Evolutionary conservation across 2,113 vertebrate species (phyloP), one percentile per base, ranked within the genome.

Genomic region (Silurus glanis): DNA sequence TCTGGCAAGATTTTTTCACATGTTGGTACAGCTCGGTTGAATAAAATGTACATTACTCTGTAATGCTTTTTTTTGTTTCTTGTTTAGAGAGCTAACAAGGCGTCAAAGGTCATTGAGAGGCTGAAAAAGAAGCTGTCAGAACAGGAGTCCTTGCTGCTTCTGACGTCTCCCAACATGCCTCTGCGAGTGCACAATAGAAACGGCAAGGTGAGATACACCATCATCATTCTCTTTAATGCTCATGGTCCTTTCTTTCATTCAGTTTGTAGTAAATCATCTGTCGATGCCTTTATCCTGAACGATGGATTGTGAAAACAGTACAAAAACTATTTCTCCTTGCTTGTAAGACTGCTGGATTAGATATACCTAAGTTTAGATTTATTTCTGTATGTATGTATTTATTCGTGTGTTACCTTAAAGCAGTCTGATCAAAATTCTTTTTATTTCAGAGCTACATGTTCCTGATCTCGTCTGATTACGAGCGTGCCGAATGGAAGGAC

Each of bases 41-140:
- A 17, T 21, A 59, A 45, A 45, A 37, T 21, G 19, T 28, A 21
- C 14, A 55, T n/a, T 76, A 53, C 21, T 76, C 23, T n/a, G 7
- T 25, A 25, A 25, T 55, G 23, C 51, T 78, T 28, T 55, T 13
- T 86, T 84, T 56, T 45, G 45, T 17, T 72, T 81, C 51, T 89
- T 91, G 71, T 64, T 25, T 93, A 99, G 98, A 97, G 94, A 88
- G 97, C 97, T 3, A 99, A 98, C 92, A 99, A 99, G 89, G 97
- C 96, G 85, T 97, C 96, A 89, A 99, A 97, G 83, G 97, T 95
- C 56, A 93, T 97, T 0, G 98, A 99, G 90, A 95, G 98, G 72
- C 94, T 99, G 88, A 96, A 95, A 92, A 99, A 99, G 95, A 99
- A 99, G 91, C 94, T 99, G 47, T 98, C 96, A 0, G 98, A 99